Percentiles rank a stretch among this genome's conserved stretches.
phyloP scores from a whole-genome alignment of 1,140 invertebrate species.

The Temnothorax curvispinosus region DNA sequence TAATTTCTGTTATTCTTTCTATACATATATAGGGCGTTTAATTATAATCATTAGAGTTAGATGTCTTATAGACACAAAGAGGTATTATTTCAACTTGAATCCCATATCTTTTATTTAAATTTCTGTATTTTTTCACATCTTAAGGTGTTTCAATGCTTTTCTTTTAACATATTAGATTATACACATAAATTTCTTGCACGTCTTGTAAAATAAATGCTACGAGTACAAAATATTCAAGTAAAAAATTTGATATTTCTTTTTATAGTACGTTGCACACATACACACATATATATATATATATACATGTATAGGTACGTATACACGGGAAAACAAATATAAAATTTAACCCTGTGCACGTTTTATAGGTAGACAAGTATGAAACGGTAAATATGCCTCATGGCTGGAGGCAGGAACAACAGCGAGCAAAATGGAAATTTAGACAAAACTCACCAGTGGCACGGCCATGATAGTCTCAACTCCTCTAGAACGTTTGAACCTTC shows the following conservation, averaged over 20 bases:
- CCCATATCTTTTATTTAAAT: no score
- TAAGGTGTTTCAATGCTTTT: neutral
- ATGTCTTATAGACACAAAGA: neutral
- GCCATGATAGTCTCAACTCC: constrained; percentile 71
- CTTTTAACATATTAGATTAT: neutral
- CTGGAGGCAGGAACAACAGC: constrained; percentile 80
- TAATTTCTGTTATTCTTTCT: neutral
- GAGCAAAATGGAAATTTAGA: constrained; percentile 82
- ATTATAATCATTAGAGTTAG: neutral
- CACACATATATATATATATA: no score
- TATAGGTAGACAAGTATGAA: constrained; percentile 78
- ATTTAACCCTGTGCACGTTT: neutral
- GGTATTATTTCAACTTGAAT: no score
- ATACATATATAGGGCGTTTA: neutral
- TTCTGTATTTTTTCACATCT: no score
- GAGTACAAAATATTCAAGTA: neutral
- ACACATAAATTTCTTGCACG: neutral
- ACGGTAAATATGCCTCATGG: constrained; percentile 84
- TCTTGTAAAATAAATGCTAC: neutral
- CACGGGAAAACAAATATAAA: neutral
- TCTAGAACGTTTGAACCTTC: constrained; percentile 66
- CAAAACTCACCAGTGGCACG: constrained; percentile 74
- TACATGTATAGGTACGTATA: no score
- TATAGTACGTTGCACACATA: neutral
- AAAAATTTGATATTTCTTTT: neutral